A percentile compares a stretch with the other conserved stretches of the same genome.
Conservation (phyloP, 2,797 vertebrate species). For the Lacerta bilineata region DNA sequence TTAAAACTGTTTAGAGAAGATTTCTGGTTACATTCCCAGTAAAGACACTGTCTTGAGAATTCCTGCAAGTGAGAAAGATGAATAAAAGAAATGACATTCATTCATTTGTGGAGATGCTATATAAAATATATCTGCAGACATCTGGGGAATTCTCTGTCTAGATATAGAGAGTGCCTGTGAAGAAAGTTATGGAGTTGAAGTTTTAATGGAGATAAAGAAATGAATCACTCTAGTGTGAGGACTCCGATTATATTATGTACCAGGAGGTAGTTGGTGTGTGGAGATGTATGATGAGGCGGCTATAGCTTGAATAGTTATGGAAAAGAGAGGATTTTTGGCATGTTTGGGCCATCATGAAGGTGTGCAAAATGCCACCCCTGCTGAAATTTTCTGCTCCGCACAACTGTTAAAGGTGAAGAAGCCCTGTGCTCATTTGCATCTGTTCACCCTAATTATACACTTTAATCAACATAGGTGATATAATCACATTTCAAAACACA, state of each 20-base stretch:
- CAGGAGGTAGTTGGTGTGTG: neutral
- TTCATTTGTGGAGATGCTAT: conserved; percentile 22
- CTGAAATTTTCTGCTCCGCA: neutral
- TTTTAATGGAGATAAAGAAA: conserved; percentile 7
- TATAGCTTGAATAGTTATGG: neutral
- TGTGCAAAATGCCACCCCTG: neutral
- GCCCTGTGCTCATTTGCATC: neutral
- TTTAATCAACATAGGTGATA: neutral
- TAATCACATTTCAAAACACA: neutral
- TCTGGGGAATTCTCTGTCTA: conserved; percentile 24
- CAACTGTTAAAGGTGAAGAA: neutral
- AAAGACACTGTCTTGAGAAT: conserved; percentile 19
- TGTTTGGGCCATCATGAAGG: neutral
- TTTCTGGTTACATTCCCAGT: neutral
- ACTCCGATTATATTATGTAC: neutral
- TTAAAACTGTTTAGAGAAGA: conserved; percentile 33
- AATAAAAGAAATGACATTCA: conserved; percentile 29
- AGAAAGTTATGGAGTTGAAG: neutral
- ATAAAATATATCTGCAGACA: neutral
- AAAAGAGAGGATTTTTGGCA: neutral
- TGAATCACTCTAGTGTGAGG: neutral
- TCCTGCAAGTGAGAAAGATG: conserved; percentile 27
- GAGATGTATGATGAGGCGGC: neutral
- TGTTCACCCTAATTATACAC: conserved; percentile 6
- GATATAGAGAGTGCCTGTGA: neutral